These are phyloP conservation scores for Bombus confusus DNA, from an alignment of 1,140 invertebrate genomes.

Conservation along the genomic window DNA sequence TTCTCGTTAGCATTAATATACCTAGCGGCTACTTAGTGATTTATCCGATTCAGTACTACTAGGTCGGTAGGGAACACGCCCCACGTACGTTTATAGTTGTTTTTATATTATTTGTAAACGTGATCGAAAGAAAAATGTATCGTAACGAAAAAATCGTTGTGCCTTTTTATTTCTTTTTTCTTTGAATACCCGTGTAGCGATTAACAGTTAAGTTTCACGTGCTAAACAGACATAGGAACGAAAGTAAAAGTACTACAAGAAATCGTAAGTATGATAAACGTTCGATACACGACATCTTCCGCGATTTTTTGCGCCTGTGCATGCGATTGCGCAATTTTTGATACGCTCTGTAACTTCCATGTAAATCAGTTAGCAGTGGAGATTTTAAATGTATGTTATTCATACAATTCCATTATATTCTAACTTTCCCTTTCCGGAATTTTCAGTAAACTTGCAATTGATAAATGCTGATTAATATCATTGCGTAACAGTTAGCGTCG, in stretches of 20 bases:
- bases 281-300: constrained; percentile 6
- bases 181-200: too few relatives aligned
- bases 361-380: not conserved
- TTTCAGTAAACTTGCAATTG: not conserved
- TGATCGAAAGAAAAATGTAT: constrained; percentile 74
- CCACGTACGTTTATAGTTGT: constrained; percentile 63
- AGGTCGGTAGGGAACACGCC: constrained; percentile 45
- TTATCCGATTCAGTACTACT: constrained; percentile 48
- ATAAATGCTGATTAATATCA: not conserved
- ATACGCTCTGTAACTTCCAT: not conserved
- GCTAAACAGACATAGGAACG: not conserved
- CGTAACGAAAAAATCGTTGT: constrained; percentile 60
- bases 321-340: not conserved
- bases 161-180: not conserved
- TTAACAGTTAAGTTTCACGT: not conserved
- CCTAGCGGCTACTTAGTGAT: constrained; percentile 65
- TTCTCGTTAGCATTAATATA: constrained; percentile 70
- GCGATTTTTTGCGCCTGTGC: not conserved
- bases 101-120: constrained; percentile 79
- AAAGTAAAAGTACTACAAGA: constrained; percentile 3
- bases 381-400: not conserved
- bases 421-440: not conserved
- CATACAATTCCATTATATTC: not conserved
- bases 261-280: constrained; percentile 16
- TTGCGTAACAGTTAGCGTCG: not conserved